phyloP scores from a whole-genome alignment of 2,888 invertebrate genomes.

The Ariolimax columbianus region DNA sequence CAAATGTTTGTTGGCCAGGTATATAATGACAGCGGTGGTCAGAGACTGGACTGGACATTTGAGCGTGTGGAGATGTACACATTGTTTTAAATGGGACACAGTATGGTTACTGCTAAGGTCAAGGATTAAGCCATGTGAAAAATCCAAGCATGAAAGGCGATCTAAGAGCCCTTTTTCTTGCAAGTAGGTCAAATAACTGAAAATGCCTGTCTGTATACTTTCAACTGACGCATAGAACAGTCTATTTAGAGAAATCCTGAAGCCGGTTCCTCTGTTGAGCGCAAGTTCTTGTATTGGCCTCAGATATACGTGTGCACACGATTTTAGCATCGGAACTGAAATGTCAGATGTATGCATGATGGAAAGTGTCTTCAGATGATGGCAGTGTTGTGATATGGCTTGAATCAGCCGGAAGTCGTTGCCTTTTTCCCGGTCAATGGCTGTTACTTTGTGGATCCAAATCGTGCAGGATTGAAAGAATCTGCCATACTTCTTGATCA shows the following conservation, averaged over 20 bases:
- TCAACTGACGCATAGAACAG: conserved; percentile 53
- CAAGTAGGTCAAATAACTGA: conserved; percentile 15
- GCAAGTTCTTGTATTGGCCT: conserved; percentile 39
- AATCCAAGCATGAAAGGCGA: conserved; percentile 43
- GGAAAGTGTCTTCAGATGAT: conserved; percentile 43
- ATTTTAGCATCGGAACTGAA: conserved; percentile 34
- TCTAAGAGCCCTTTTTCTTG: conserved; percentile 7
- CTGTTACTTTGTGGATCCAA: conserved; percentile 48
- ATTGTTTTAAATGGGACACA: neutral
- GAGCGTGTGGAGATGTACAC: conserved; percentile 32
- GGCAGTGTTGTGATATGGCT: conserved; percentile 44
- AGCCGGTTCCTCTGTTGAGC: neutral
- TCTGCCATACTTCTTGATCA: conserved; percentile 49
- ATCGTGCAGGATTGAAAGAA: conserved; percentile 51
- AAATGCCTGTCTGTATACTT: conserved; percentile 27
- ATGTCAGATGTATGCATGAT: conserved; percentile 52
- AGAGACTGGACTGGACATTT: conserved; percentile 53
- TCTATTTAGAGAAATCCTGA: conserved; percentile 37
- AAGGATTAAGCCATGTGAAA: conserved; percentile 52
- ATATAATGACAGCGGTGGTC: conserved; percentile 43
- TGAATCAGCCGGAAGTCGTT: conserved; percentile 48
- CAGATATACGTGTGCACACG: conserved; percentile 38
- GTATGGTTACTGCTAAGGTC: conserved; percentile 19
- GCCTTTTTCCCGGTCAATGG: conserved; percentile 31
- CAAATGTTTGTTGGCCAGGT: conserved; percentile 39